Conservation (phyloP, 2,113 vertebrate genomes). For the Oreochromis aureus region DNA sequence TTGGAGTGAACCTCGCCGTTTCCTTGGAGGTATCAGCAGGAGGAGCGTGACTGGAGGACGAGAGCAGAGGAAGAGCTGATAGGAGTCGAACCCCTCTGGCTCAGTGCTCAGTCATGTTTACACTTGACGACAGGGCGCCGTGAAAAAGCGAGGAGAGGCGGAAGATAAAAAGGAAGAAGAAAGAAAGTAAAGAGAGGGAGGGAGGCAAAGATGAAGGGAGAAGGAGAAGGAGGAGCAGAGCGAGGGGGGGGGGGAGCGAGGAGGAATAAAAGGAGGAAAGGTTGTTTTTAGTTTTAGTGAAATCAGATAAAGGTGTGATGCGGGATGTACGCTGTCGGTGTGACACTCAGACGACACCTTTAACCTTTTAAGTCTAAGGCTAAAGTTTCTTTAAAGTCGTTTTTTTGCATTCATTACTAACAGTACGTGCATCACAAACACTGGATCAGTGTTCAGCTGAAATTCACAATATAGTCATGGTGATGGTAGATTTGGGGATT, state of each 20-base stretch:
- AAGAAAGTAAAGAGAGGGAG: conserved; percentile 10
- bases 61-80: conserved; percentile 30
- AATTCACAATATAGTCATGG: background rate
- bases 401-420: background rate
- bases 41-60: conserved; percentile 37
- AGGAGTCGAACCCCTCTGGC: conserved; percentile 46
- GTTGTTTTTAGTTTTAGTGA: conserved; percentile 34
- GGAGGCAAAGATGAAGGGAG: background rate
- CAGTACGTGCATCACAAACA: background rate
- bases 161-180: conserved; percentile 51
- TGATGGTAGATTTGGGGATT: background rate
- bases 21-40: conserved; percentile 14
- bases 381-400: background rate
- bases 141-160: conserved; percentile 49
- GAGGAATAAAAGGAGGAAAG: background rate
- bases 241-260: background rate
- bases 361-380: background rate
- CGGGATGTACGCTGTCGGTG: background rate
- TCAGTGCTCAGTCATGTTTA: conserved; percentile 50
- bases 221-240: background rate
- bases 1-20: background rate
- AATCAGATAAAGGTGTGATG: conserved; percentile 18
- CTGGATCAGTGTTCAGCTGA: background rate
- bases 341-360: background rate
- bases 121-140: conserved; percentile 47